Evolutionary conservation across 2,888 invertebrate species (phyloP), one percentile per base, ranked within the genome.

Genomic region (Athalia rosae): DNA sequence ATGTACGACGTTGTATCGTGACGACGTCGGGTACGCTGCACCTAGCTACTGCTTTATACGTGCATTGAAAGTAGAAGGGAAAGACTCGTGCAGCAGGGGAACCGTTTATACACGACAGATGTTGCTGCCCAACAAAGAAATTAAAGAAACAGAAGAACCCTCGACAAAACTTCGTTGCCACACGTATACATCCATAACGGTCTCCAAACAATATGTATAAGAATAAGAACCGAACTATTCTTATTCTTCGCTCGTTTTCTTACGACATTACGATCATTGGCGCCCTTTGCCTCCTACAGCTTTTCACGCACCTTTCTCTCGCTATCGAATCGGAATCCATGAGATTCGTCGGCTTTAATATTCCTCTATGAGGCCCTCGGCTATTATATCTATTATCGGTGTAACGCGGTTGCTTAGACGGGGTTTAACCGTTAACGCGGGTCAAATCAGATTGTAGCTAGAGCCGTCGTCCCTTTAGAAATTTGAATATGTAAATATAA

Each of bases 91-190:
- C 62, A 48, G 48, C 45, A 66, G 47, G 48, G 13, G 48, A 50
- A 8, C 15, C 61, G 13, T 28, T 4, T 61, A 41, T 28, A 61
- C 61, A 28, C 83, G 85, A 85, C 85, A 85, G 85, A 85, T 85
- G 84, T 85, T 85, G 28, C 28, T 28, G 83, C 58, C 59, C 67
- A 77, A 76, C 77, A 79, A 76, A 83, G 74, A 76, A 79, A 82
- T 84, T 82, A 81, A 83, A 83, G 83, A 82, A 69, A 76, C 63
- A 43, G 67, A 64, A 76, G 62, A 81, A 77, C 66, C 64, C 8
- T 28, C 15, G 71, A 56, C 8, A 4, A 53, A 15, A 59, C n/a
- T 13, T 59, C n/a, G 13, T n/a, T n/a, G 15, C 53, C n/a, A 53
- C 15, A 6, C 69, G 50, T 28, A 43, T 6, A n/a, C n/a, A 11